Base-by-base conservation (phyloP, 2,888 invertebrate genomes). In the Orthosia gracilis region DNA sequence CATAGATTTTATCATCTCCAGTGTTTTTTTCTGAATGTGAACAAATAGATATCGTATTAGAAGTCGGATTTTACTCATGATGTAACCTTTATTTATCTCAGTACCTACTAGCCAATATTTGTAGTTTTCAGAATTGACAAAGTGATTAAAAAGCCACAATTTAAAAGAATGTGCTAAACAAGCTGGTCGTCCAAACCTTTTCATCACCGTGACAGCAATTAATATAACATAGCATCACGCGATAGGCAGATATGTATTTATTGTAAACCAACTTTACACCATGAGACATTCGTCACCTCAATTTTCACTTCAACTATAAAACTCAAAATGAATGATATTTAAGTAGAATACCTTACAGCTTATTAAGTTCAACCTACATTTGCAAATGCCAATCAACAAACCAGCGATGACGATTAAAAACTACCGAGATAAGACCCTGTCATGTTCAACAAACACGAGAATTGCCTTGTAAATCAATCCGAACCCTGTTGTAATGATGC, bases 401-500 rank as follows among this genome's bases (percentile, higher is more conserved):
- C 40, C 54, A 57, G 13, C 49, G 40, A 67, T 50, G 31, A 62
- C 45, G 65, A 72, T 76, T 73, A 71, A 76, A 80, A 80, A 73
- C 79, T 63, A 64, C 69, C 69, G 47, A 74, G 73, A 82, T 72
- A 80, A 80, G 70, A 50, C 70, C 71, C 58, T 72, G 78, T 75
- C 74, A 74, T 78, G 73, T 85, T 72, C 72, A 68, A 69, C 79
- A 73, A 78, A 78, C 80, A 73, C 55, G 40, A 64, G 58, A 54
- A 77, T 66, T 73, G 78, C 63, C 40, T 4, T n/a, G 68, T 70
- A 64, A 76, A 80, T 81, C 62, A 83, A 85, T 85, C 85, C 82
- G 54, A 76, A 79, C 83, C 68, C 77, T 88, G 85, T 76, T 63
- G 23, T 75, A 69, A 71, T 68, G 21, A 58, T 54, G 58, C 71